Conservation (phyloP, 2,797 vertebrate genomes). For the Bradypodion pumilum region DNA sequence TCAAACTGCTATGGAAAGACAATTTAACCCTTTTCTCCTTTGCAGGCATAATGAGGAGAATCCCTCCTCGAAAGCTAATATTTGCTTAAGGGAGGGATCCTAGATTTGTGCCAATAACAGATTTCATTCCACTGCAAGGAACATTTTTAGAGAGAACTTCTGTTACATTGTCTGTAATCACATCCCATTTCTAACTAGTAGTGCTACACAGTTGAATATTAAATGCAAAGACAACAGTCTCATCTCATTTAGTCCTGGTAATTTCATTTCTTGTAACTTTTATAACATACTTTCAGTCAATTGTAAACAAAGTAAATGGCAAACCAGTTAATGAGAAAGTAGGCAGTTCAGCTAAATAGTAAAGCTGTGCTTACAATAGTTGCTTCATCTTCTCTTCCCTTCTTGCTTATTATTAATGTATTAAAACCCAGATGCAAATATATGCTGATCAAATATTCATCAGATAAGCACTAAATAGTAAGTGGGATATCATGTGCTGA, state of each 20-base stretch:
- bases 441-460: conserved; percentile 48
- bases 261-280: conserved; percentile 61
- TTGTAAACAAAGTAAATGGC: conserved; percentile 54
- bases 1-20: not conserved
- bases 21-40: not conserved
- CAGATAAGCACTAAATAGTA: conserved; percentile 45
- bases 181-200: no score
- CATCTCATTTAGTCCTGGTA: not conserved
- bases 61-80: not conserved
- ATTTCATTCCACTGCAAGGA: not conserved
- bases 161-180: not conserved
- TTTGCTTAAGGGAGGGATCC: not conserved
- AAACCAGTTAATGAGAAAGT: conserved; percentile 50
- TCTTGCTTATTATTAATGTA: conserved; percentile 34
- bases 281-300: conserved; percentile 47
- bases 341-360: conserved; percentile 29
- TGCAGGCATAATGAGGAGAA: not conserved
- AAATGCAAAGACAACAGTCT: not conserved
- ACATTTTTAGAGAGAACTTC: not conserved
- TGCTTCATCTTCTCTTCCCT: conserved; percentile 44
- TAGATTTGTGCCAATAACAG: not conserved
- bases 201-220: not conserved
- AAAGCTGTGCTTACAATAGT: conserved; percentile 27
- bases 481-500: not conserved
- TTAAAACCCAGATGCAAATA: conserved; percentile 53